A percentile compares a stretch with the other conserved stretches of the same genome.
Conservation (phyloP, 2,797 vertebrate species). For the Molossus molossus region DNA sequence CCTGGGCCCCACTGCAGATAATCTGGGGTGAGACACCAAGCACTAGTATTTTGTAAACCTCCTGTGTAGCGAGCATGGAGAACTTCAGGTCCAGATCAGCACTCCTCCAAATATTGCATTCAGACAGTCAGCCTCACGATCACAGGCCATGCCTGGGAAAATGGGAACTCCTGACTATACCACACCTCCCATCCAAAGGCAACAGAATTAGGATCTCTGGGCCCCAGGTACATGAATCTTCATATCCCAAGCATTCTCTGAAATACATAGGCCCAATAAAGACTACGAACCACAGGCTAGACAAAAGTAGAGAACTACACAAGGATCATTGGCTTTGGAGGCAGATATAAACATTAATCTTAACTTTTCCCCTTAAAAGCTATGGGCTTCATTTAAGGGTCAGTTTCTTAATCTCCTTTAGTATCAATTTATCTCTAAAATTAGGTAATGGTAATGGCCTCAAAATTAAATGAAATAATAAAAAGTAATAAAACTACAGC, state of each 20-base stretch:
- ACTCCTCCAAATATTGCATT: background rate
- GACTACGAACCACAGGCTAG: background rate
- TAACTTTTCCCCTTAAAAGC: background rate
- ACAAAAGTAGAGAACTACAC: background rate
- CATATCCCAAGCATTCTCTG: background rate
- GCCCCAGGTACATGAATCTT: background rate
- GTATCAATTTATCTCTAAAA: constrained; percentile 46
- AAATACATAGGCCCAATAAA: background rate
- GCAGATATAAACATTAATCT: background rate
- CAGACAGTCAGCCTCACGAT: background rate
- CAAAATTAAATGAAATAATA: constrained; percentile 51
- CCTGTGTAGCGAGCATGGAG: background rate
- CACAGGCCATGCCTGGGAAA: background rate
- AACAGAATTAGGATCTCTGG: background rate
- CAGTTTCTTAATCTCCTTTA: constrained; percentile 18
- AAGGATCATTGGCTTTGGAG: background rate
- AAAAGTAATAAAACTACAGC: background rate
- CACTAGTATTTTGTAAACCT: background rate
- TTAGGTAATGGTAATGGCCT: background rate
- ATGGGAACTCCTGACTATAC: background rate
- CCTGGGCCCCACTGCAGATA: background rate
- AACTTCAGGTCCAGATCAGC: background rate
- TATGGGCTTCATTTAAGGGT: background rate
- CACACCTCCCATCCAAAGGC: background rate
- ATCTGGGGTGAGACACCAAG: background rate